Evolutionary conservation across 1,140 invertebrate genomes (phyloP).

Genomic region (Drosophila pruinosa): DNA sequence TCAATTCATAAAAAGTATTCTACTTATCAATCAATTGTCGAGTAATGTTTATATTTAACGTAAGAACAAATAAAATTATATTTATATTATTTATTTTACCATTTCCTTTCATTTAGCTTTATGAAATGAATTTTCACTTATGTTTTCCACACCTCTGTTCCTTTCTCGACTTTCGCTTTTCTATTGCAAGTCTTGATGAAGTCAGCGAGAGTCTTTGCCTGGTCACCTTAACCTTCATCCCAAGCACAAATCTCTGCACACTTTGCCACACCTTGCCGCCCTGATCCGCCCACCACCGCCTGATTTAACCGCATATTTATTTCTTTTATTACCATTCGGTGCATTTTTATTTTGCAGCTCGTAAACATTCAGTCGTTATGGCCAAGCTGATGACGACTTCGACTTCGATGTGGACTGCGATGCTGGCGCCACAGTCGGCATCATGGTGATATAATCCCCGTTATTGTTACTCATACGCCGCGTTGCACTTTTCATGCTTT

Average conservation of each 20-base stretch:
- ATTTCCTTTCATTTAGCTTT: too few relatives aligned
- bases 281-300: background rate
- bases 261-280: background rate
- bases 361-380: slow-evolving; percentile 61
- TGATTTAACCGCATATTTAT: slow-evolving; percentile 8
- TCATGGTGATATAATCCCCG: slow-evolving; percentile 42
- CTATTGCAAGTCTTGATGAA: background rate
- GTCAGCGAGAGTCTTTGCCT: slow-evolving; percentile 4
- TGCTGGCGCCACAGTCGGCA: slow-evolving; percentile 10
- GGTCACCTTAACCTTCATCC: slow-evolving; percentile 25
- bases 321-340: slow-evolving; percentile 31
- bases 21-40: too few relatives aligned
- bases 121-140: too few relatives aligned
- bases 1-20: too few relatives aligned
- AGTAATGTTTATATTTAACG: too few relatives aligned
- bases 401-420: slow-evolving; percentile 26
- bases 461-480: slow-evolving; percentile 48
- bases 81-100: too few relatives aligned
- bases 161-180: background rate
- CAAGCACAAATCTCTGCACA: background rate
- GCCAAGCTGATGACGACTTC: slow-evolving; percentile 16
- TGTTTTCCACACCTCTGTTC: background rate
- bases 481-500: slow-evolving; percentile 37
- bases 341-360: slow-evolving; percentile 43
- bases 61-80: too few relatives aligned